Evolutionary conservation across 2,797 vertebrate species (phyloP), one percentile per base, ranked within the genome.

Genomic region (Lemur catta): DNA sequence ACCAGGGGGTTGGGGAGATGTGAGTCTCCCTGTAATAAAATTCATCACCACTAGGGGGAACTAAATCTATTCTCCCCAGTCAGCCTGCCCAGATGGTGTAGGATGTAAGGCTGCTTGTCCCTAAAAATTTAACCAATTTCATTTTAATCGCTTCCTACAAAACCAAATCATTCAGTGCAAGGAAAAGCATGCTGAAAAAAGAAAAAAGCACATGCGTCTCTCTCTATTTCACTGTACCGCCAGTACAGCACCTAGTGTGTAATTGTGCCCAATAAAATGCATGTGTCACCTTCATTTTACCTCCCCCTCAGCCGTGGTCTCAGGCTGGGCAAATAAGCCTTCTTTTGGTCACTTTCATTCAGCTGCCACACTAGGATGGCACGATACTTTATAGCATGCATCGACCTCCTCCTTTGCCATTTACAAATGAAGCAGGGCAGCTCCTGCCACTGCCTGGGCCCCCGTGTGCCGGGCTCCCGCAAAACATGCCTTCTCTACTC

Each of bases 401-500:
- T 41, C 88, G 0, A 10, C 2, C 28, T 46, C 61, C 80, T 57
- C n/a, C 2, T 24, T 65, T 11, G 1, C n/a, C 76, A 26, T 0
- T 20, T 20, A 30, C 6, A 43, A 33, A 7, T 0, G 7, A 30
- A 2, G 48, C 8, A 18, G 13, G 4, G 28, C 4, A 0, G 22
- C 65, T 1, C 17, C 9, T 0, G 0, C 28, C 17, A 13, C 8
- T 2, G 3, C 50, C 65, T 8, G n/a, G 9, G n/a, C 72, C 22
- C 30, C n/a, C 0, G 0, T 0, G 33, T 5, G 41, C 43, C 75
- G 33, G 22, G 48, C 48, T 63, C 0, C 0, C 0, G 5, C 43
- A 20, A 10, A 10, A 22, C 6, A 1, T 6, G 2, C 8, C 69
- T 33, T 20, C 46, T 75, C 55, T 24, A 24, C 1, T 38, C 26